Percentiles rank a stretch among this genome's conserved stretches.
Conservation (phyloP, 23 tunicate species). For the Styela clava region DNA sequence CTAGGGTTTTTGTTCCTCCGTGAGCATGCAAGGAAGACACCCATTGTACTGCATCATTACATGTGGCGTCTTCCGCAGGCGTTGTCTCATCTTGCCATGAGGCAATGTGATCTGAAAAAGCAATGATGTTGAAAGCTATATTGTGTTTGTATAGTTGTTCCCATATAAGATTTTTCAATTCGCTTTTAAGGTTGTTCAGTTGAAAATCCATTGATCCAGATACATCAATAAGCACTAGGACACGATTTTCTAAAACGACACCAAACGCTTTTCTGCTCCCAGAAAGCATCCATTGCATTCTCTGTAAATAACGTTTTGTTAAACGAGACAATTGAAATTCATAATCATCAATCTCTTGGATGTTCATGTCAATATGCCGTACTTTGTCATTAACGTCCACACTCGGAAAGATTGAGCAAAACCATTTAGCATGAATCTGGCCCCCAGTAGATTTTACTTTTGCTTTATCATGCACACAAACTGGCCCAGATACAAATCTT, state of each 20-base stretch:
- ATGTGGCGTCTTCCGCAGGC: slow-evolving; percentile 51
- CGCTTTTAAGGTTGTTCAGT: slow-evolving; percentile 73
- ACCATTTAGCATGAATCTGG: slow-evolving; percentile 77
- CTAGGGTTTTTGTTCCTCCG: slow-evolving; percentile 80
- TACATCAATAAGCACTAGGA: slow-evolving; percentile 62
- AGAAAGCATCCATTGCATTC: slow-evolving; percentile 87
- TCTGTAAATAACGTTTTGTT: slow-evolving; percentile 49
- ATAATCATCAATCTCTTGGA: slow-evolving; percentile 60
- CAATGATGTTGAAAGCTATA: slow-evolving; percentile 66
- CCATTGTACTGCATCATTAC: slow-evolving; percentile 92
- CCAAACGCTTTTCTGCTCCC: slow-evolving; percentile 86
- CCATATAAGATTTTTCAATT: slow-evolving; percentile 79
- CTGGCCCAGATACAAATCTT: slow-evolving; percentile 67
- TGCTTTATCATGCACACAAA: slow-evolving; percentile 74
- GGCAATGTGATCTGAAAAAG: slow-evolving; percentile 65
- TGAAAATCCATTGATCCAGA: slow-evolving; percentile 80
- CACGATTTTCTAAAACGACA: slow-evolving; percentile 56
- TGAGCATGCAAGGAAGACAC: slow-evolving; percentile 53
- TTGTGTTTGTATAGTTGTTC: slow-evolving; percentile 58
- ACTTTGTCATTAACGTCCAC: slow-evolving; percentile 71
- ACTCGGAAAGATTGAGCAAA: slow-evolving; percentile 85
- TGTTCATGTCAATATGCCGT: slow-evolving; percentile 87
- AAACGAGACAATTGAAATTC: slow-evolving; percentile 51
- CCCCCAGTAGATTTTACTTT: slow-evolving; percentile 44
- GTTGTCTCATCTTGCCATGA: slow-evolving; percentile 76